phyloP scores from a whole-genome alignment of 2,797 vertebrate genomes.

The Pipistrellus pygmaeus region DNA sequence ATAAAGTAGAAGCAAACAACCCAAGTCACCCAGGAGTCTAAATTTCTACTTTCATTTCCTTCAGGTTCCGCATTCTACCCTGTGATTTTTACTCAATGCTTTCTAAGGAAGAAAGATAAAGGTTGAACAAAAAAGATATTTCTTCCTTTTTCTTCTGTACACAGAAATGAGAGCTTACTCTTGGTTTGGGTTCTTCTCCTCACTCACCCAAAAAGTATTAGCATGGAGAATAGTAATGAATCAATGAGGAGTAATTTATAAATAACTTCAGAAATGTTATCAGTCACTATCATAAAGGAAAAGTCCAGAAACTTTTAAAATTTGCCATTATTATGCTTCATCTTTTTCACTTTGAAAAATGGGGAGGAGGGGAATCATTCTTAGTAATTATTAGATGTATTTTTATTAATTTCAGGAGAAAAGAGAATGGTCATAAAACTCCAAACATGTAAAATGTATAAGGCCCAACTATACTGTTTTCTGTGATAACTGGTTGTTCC shows the following conservation, averaged over 20 bases:
- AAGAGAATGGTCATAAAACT: not conserved
- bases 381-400: not conserved
- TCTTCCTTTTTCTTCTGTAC: not conserved
- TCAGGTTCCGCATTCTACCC: not conserved
- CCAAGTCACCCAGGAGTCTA: not conserved
- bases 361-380: not conserved
- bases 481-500: not conserved
- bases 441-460: not conserved
- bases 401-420: not conserved
- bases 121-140: not conserved
- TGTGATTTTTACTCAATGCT: not conserved
- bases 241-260: not conserved
- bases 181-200: not conserved
- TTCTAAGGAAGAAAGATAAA: constrained; percentile 53
- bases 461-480: not conserved
- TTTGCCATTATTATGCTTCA: not conserved
- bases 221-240: not conserved
- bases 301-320: not conserved
- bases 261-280: not conserved
- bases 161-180: constrained; percentile 7
- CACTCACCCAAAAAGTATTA: not conserved
- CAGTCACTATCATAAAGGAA: not conserved
- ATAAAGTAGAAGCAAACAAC: constrained; percentile 4
- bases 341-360: constrained; percentile 35
- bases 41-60: not conserved